These are phyloP conservation scores for Agrilus cyanescens DNA, from an alignment of 2,888 invertebrate genomes.

Conservation along the genomic window DNA sequence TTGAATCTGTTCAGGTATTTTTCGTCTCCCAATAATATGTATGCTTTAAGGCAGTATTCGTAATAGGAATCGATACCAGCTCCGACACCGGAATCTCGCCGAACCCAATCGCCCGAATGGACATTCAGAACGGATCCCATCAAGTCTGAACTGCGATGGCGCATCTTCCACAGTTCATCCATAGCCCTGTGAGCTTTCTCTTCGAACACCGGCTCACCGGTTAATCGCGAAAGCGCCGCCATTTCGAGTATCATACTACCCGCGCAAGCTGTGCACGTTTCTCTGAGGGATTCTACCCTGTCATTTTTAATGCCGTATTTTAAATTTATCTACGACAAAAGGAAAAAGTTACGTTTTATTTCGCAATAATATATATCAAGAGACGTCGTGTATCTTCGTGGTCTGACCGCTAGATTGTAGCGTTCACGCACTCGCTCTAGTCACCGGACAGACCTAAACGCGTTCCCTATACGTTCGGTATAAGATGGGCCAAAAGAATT, in stretches of 20 bases:
- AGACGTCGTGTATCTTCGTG: too few species aligned
- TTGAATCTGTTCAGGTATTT: conserved; percentile 90
- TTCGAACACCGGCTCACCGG: conserved; percentile 86
- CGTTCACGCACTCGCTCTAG: too few species aligned
- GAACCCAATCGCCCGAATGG: conserved; percentile 96
- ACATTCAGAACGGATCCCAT: conserved; percentile 97
- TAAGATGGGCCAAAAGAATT: too few species aligned
- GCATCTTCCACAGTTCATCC: conserved; percentile 91
- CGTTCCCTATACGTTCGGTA: too few species aligned
- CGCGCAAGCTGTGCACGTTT: conserved; percentile 97
- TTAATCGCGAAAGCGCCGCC: conserved; percentile 87
- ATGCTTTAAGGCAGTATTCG: conserved; percentile 95
- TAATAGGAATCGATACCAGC: conserved; percentile 99
- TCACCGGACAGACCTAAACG: too few species aligned
- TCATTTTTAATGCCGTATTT: conserved; percentile 70
- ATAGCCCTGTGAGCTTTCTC: conserved; percentile 91
- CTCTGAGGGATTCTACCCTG: conserved; percentile 60
- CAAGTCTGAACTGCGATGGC: conserved; percentile 81
- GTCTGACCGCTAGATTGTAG: too few species aligned
- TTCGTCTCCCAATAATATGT: conserved; percentile 88
- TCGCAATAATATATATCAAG: too few species aligned
- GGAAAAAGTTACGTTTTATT: conserved; percentile 2
- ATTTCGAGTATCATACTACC: conserved; percentile 97
- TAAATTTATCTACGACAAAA: conserved; percentile 55
- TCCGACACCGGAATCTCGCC: conserved; percentile 95